phyloP scores from a whole-genome alignment of 1,140 invertebrate genomes.

The Calephelis virginiensis region DNA sequence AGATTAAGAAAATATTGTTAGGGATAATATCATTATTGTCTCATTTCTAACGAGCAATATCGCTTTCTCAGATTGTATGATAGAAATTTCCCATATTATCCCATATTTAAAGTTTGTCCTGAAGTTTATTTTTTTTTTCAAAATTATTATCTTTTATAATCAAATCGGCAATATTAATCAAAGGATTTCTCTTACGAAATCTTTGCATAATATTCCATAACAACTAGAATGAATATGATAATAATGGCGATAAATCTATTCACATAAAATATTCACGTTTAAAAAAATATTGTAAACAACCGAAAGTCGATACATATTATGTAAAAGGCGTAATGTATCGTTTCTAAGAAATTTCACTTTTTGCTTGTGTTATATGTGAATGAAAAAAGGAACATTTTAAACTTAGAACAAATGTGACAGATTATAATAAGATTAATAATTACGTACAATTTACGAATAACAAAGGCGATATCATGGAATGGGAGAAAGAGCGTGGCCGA shows the following conservation, averaged over 20 bases:
- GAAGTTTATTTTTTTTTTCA: no score
- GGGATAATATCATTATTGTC: neutral
- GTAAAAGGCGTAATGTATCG: slow-evolving; percentile 27
- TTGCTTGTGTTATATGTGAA: slow-evolving; percentile 25
- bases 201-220: neutral
- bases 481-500: slow-evolving; percentile 67
- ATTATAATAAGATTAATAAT: slow-evolving; percentile 27
- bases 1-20: no score
- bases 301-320: slow-evolving; percentile 29
- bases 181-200: neutral
- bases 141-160: no score
- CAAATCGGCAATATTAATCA: no score
- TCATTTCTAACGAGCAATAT: neutral
- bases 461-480: slow-evolving; percentile 65
- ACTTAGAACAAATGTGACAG: slow-evolving; percentile 3
- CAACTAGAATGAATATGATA: neutral
- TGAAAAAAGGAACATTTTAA: slow-evolving; percentile 28
- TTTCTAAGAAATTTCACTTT: slow-evolving; percentile 35
- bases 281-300: slow-evolving; percentile 18
- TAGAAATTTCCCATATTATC: neutral
- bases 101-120: neutral
- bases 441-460: slow-evolving; percentile 54
- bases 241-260: neutral
- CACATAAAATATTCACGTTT: slow-evolving; percentile 14
- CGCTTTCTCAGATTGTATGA: neutral